Conservation (phyloP, 2,797 vertebrate genomes). For the Hylomyscus alleni region DNA sequence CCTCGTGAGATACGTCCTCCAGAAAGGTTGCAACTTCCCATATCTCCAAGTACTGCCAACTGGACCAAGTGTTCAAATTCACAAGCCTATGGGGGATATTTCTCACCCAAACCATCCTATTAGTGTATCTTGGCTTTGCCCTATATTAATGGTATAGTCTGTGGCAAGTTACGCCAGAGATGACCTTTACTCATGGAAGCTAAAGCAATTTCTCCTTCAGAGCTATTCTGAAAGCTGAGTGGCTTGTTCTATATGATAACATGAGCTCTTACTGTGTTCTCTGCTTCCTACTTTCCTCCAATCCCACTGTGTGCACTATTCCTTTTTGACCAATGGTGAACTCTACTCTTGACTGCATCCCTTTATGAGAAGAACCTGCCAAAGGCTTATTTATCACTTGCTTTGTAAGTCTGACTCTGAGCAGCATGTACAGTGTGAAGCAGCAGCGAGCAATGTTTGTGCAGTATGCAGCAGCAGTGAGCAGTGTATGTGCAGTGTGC, state of each 20-base stretch:
- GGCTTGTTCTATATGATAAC: neutral
- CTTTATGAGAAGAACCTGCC: neutral
- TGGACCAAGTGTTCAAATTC: neutral
- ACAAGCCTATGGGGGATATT: neutral
- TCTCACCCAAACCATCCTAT: neutral
- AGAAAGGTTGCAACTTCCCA: neutral
- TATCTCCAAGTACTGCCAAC: neutral
- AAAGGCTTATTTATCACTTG: neutral
- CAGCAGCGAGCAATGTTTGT: neutral
- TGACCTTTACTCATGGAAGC: neutral
- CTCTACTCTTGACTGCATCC: neutral
- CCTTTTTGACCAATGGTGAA: neutral
- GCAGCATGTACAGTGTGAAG: neutral
- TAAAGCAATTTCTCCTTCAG: neutral
- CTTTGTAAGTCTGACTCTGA: neutral
- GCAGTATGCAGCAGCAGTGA: neutral
- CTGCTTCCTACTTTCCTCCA: neutral
- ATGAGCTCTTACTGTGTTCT: neutral
- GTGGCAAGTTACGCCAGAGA: neutral
- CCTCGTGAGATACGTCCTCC: neutral
- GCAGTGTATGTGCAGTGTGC: neutral
- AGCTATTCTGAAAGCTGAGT: neutral
- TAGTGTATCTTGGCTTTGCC: neutral
- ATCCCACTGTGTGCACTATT: fast-evolving
- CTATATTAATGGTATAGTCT: neutral